These are phyloP conservation scores for Zaprionus ornatus DNA, from an alignment of 1,140 invertebrate genomes.

Conservation along the genomic window DNA sequence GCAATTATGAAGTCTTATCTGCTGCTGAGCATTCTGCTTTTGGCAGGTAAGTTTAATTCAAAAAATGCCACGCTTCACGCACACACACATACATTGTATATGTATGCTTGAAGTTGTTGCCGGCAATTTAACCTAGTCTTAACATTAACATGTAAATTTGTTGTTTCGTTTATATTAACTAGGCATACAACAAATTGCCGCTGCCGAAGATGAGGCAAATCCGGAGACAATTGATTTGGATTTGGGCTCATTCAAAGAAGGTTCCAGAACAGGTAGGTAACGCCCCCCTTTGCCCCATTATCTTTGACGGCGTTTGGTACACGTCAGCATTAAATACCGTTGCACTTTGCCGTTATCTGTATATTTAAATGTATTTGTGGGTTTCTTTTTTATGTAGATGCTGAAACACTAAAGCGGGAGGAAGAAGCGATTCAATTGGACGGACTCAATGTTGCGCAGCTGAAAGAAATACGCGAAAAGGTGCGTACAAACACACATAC, in stretches of 20 bases:
- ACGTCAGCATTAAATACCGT: constrained; percentile 65
- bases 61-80: constrained; percentile 46
- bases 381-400: constrained; percentile 85
- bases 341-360: constrained; percentile 32
- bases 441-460: constrained; percentile 96
- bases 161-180: constrained; percentile 57
- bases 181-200: constrained; percentile 81
- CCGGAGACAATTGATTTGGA: constrained; percentile 88
- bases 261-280: constrained; percentile 90
- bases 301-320: constrained; percentile 35
- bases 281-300: constrained; percentile 25
- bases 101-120: not conserved
- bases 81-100: not conserved
- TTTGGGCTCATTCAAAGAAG: constrained; percentile 91
- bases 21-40: constrained; percentile 84
- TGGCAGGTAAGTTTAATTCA: constrained; percentile 84
- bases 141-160: constrained; percentile 35
- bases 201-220: constrained; percentile 84
- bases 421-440: constrained; percentile 99
- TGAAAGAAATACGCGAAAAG: constrained; percentile 95
- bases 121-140: constrained; percentile 72
- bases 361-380: not conserved
- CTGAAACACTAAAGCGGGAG: constrained; percentile 92
- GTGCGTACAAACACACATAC: constrained; percentile 42
- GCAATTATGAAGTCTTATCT: constrained; percentile 85